Evolutionary conservation across 2,888 invertebrate species (phyloP).

Genomic region (Pyrrhia umbra): DNA sequence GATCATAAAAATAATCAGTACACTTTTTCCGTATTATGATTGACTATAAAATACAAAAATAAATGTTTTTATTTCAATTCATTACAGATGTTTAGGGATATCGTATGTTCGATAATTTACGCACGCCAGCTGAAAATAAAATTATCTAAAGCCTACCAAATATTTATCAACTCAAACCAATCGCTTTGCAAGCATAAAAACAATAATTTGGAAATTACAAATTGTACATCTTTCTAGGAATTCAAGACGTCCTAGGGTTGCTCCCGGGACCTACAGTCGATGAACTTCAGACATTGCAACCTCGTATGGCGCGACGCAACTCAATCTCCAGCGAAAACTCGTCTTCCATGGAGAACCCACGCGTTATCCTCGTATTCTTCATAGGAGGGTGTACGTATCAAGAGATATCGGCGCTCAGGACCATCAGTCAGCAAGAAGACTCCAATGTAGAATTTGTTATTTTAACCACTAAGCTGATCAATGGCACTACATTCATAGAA

Average conservation of each 20-base stretch:
- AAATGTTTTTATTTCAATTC: too few relatives aligned
- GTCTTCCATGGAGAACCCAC: conserved; percentile 89
- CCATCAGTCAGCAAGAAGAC: conserved; percentile 94
- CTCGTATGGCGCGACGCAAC: conserved; percentile 89
- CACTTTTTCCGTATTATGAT: too few relatives aligned
- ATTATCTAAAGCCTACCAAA: not conserved
- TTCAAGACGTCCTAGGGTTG: conserved; percentile 95
- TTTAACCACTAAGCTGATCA: conserved; percentile 97
- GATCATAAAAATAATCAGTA: too few relatives aligned
- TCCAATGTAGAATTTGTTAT: conserved; percentile 97
- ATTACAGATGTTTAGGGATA: too few relatives aligned
- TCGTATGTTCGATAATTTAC: not conserved
- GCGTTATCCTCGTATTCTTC: conserved; percentile 97
- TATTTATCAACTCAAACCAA: not conserved
- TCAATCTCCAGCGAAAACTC: conserved; percentile 91
- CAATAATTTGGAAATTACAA: not conserved
- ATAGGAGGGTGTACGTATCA: conserved; percentile 99
- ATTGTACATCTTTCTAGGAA: conserved; percentile 81
- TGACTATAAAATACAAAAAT: too few relatives aligned
- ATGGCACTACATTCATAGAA: conserved; percentile 96
- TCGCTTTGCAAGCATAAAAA: not conserved
- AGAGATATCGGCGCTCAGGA: conserved; percentile 95
- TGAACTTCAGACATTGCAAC: conserved; percentile 91
- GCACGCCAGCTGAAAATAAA: not conserved
- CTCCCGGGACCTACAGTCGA: conserved; percentile 95